These are phyloP conservation scores for Apamea monoglypha DNA, from an alignment of 2,888 invertebrate genomes.

Conservation along the genomic window DNA sequence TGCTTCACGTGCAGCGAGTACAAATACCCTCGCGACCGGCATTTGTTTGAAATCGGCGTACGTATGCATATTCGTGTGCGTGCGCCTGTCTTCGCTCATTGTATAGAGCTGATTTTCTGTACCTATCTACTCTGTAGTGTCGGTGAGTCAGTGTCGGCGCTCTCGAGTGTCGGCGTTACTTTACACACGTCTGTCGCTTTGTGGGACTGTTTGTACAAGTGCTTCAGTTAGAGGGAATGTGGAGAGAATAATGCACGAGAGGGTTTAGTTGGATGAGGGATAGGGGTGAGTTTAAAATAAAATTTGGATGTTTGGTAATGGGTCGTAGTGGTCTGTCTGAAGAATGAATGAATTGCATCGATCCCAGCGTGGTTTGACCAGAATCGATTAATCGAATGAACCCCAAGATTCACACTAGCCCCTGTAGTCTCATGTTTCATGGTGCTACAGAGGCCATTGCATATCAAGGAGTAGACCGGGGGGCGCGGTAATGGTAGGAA, in stretches of 20 bases:
- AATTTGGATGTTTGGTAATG: background rate
- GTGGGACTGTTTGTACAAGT: conserved; percentile 26
- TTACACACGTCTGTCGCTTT: conserved; percentile 20
- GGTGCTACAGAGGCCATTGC: no score
- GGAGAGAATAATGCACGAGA: conserved; percentile 20
- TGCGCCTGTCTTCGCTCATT: background rate
- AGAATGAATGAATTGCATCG: no score
- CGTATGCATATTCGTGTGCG: background rate
- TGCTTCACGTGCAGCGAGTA: background rate
- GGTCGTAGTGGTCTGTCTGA: no score
- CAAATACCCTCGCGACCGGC: no score
- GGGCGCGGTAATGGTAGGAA: no score
- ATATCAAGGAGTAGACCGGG: no score
- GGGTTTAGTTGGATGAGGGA: background rate
- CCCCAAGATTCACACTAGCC: no score
- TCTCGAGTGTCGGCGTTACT: conserved; percentile 31
- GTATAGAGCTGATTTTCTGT: background rate
- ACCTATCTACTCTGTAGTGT: background rate
- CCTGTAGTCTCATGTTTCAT: no score
- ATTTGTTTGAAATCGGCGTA: background rate
- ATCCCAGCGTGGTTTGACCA: no score
- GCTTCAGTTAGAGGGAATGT: conserved; percentile 11
- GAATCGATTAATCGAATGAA: no score
- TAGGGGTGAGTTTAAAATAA: background rate
- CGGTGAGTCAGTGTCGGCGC: background rate